These are phyloP conservation scores for Aethes cnicana DNA, from an alignment of 2,888 invertebrate species.

Conservation along the genomic window DNA sequence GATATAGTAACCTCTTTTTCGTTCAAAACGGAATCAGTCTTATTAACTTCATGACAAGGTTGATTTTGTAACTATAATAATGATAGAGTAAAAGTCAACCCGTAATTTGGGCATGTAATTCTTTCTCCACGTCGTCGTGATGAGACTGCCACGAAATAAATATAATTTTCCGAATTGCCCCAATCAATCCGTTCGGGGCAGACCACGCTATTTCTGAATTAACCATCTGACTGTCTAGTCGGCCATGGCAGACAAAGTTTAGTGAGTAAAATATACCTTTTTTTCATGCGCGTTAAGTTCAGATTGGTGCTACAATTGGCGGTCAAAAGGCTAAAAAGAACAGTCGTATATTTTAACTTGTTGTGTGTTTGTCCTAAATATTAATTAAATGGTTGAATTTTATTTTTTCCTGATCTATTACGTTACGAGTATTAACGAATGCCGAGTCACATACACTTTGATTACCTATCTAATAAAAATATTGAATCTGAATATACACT, in stretches of 20 bases:
- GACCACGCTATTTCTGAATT: slow-evolving; percentile 66
- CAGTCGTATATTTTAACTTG: too few species aligned
- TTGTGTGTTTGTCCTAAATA: too few species aligned
- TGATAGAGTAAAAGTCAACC: not conserved
- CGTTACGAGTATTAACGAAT: too few species aligned
- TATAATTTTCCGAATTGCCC: slow-evolving; percentile 59
- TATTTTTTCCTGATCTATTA: too few species aligned
- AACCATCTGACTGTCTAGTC: slow-evolving; percentile 40
- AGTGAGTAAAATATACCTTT: not conserved
- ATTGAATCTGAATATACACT: too few species aligned
- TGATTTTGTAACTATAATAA: not conserved
- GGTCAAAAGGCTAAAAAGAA: too few species aligned
- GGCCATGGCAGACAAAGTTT: slow-evolving; percentile 29
- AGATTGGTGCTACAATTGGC: too few species aligned
- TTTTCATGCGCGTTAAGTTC: not conserved
- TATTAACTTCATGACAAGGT: not conserved
- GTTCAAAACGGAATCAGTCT: not conserved
- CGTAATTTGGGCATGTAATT: slow-evolving; percentile 14
- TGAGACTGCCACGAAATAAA: slow-evolving; percentile 44
- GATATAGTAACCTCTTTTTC: too few species aligned
- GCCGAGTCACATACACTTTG: too few species aligned
- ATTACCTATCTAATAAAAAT: too few species aligned
- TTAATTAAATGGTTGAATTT: too few species aligned
- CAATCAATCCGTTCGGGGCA: slow-evolving; percentile 54
- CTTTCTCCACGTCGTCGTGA: slow-evolving; percentile 39